These are phyloP conservation scores for Onychostoma macrolepis DNA, from an alignment of 2,113 vertebrate species.

Conservation along the genomic window DNA sequence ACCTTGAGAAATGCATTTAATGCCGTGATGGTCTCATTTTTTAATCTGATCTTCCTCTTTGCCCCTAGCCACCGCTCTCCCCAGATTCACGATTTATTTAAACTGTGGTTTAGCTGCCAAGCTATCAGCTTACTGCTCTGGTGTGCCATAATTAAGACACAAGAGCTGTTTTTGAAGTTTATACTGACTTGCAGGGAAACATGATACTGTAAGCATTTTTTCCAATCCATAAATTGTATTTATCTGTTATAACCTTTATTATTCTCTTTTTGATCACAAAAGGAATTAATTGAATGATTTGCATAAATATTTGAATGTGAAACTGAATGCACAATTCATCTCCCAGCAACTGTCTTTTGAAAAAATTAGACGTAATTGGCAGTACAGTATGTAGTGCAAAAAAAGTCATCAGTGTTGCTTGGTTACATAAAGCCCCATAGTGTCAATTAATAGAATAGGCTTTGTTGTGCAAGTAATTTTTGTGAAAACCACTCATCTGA, in stretches of 20 bases:
- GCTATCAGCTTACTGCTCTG: constrained; percentile 42
- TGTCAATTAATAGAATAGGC: not conserved
- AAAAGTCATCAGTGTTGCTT: not conserved
- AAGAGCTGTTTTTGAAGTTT: not conserved
- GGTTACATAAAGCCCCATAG: not conserved
- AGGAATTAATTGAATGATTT: not conserved
- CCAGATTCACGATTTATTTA: constrained; percentile 44
- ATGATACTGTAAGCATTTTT: constrained; percentile 8
- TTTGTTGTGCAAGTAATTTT: not conserved
- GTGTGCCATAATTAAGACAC: constrained; percentile 37
- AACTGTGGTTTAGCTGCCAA: constrained; percentile 38
- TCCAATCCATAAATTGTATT: constrained; percentile 1
- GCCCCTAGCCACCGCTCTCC: constrained; percentile 48
- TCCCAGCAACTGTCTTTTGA: not conserved
- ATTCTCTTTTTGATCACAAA: constrained; percentile 8
- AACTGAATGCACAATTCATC: not conserved
- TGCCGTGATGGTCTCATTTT: constrained; percentile 49
- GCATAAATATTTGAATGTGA: not conserved
- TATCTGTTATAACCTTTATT: not conserved
- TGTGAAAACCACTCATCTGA: not conserved
- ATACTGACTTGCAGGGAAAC: not conserved
- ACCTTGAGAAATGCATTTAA: constrained; percentile 63
- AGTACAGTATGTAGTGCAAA: not conserved
- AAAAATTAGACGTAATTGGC: not conserved
- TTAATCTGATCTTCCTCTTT: constrained; percentile 32